phyloP scores from a whole-genome alignment of 1,140 invertebrate species.

The Monochamus saltuarius region DNA sequence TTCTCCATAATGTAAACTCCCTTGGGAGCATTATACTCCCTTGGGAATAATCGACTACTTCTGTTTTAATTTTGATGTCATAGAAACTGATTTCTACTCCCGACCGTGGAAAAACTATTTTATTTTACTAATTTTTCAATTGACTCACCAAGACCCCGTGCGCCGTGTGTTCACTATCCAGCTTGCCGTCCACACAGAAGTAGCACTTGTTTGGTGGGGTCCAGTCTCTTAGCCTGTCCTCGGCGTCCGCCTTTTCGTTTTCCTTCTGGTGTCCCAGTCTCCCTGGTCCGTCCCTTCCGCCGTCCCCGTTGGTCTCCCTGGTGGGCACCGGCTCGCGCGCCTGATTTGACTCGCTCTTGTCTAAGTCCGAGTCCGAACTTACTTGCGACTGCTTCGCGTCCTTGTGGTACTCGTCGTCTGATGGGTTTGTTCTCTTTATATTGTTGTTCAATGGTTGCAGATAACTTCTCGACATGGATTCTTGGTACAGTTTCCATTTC shows the following conservation, averaged over 20 bases:
- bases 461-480: constrained; percentile 69
- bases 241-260: constrained; percentile 54
- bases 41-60: no score
- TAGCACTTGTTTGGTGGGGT: constrained; percentile 81
- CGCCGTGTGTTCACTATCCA: constrained; percentile 61
- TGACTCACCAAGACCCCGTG: constrained; percentile 61
- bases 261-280: constrained; percentile 35
- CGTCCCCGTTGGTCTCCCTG: constrained; percentile 36
- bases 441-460: constrained; percentile 52
- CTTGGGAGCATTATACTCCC: no score
- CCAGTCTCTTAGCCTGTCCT: constrained; percentile 68
- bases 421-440: constrained; percentile 43
- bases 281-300: constrained; percentile 13
- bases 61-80: no score
- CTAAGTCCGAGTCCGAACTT: neutral
- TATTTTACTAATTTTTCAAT: no score
- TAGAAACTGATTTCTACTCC: no score
- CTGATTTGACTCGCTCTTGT: constrained; percentile 15
- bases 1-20: no score
- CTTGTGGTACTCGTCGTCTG: constrained; percentile 42
- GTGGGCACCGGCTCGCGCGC: constrained; percentile 47
- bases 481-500: constrained; percentile 90
- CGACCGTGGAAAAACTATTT: no score
- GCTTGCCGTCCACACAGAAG: constrained; percentile 82
- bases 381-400: constrained; percentile 13